A percentile compares a stretch with the other conserved stretches of the same genome.
phyloP scores from a whole-genome alignment of 2,797 vertebrate genomes.

The Perdix hodgsoniae region DNA sequence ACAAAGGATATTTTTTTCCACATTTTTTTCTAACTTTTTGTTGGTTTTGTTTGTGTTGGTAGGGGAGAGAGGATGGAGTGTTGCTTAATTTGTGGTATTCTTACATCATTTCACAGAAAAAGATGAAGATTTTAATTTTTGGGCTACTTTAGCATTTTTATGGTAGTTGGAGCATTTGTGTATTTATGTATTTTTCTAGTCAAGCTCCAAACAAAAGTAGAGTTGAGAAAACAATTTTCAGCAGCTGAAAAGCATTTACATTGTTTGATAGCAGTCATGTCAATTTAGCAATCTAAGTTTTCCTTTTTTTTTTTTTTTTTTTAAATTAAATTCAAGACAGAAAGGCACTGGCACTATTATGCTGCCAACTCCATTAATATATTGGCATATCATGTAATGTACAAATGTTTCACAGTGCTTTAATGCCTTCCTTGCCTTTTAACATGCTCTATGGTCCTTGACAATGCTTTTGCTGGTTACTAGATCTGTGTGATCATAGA shows the following conservation, averaged over 20 bases:
- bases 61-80: too few species aligned
- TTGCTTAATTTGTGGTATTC: neutral
- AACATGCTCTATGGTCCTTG: neutral
- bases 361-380: neutral
- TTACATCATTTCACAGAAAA: neutral
- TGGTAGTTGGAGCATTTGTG: neutral
- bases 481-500: neutral
- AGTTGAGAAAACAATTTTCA: neutral
- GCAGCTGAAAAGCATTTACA: neutral
- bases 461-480: neutral
- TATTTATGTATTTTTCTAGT: neutral
- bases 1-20: rapidly evolving
- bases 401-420: neutral
- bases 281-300: neutral
- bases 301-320: neutral
- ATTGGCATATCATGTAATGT: neutral
- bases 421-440: neutral
- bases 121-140: neutral
- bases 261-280: neutral
- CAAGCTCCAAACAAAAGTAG: neutral
- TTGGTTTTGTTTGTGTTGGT: neutral
- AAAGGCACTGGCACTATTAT: rapidly evolving
- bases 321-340: neutral
- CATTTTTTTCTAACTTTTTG: neutral
- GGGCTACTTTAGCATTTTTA: neutral